These are phyloP conservation scores for Uria lomvia DNA, from an alignment of 2,113 vertebrate species.

Conservation along the genomic window DNA sequence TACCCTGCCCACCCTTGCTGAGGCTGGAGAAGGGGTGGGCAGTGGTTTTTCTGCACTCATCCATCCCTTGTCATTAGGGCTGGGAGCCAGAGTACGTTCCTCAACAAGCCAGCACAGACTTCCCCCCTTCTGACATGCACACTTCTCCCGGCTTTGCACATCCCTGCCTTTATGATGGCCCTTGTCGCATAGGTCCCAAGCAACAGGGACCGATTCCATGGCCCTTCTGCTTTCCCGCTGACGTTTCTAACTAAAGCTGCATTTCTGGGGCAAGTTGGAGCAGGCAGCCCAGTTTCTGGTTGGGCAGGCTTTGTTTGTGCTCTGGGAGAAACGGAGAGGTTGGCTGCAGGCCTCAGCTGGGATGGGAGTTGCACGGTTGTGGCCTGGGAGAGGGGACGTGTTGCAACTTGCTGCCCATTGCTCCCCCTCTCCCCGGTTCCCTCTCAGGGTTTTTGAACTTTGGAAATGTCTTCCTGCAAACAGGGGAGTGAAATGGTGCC, in stretches of 20 bases:
- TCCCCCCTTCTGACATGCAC: not conserved
- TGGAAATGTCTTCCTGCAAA: constrained; percentile 30
- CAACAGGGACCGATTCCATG: not conserved
- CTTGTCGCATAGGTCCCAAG: not conserved
- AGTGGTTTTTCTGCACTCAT: not conserved
- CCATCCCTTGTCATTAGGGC: not conserved
- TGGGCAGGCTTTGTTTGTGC: constrained; percentile 61
- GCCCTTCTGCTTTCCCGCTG: not conserved
- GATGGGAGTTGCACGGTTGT: constrained; percentile 32
- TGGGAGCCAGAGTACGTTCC: not conserved
- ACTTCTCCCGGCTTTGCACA: not conserved
- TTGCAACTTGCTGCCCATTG: constrained; percentile 57
- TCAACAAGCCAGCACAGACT: not conserved
- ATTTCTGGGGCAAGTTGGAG: constrained; percentile 57
- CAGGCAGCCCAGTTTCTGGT: constrained; percentile 68
- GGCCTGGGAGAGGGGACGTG: constrained; percentile 42
- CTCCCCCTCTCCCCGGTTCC: not conserved
- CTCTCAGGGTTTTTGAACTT: constrained; percentile 48
- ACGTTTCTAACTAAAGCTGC: constrained; percentile 21
- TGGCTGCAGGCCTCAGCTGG: constrained; percentile 16
- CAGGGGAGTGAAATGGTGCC: not conserved
- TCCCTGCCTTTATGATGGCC: not conserved
- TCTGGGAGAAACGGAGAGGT: not conserved
- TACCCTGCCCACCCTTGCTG: not conserved
- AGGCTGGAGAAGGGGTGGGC: not conserved